These are phyloP conservation scores for Metopia argyrocephala DNA, from an alignment of 2,888 invertebrate species.

Conservation along the genomic window DNA sequence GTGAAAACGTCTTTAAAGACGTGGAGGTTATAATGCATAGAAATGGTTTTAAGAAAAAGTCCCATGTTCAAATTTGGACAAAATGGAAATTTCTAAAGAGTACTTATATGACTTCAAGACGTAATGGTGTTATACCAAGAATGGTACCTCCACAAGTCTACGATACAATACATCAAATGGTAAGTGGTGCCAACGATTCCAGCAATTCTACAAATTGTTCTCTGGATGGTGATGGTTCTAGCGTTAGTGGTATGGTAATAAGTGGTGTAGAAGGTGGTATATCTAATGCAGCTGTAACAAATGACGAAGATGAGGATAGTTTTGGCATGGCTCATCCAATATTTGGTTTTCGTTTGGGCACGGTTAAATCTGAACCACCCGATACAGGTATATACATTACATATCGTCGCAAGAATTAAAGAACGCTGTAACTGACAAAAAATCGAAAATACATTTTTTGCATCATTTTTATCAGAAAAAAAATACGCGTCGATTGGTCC, in stretches of 20 bases:
- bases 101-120: slow-evolving; percentile 76
- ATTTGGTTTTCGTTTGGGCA: slow-evolving; percentile 76
- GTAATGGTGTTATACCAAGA: slow-evolving; percentile 75
- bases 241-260: slow-evolving; percentile 51
- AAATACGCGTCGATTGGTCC: too few relatives aligned
- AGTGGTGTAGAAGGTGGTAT: slow-evolving; percentile 60
- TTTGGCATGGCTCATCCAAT: slow-evolving; percentile 75
- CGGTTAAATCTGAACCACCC: slow-evolving; percentile 74
- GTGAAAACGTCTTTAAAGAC: slow-evolving; percentile 75
- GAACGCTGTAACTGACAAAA: too few relatives aligned
- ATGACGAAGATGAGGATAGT: slow-evolving; percentile 59
- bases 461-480: too few relatives aligned
- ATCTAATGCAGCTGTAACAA: slow-evolving; percentile 42
- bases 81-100: slow-evolving; percentile 78
- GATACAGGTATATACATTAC: slow-evolving; percentile 75
- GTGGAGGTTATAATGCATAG: slow-evolving; percentile 75
- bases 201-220: slow-evolving; percentile 66
- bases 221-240: slow-evolving; percentile 68
- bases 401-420: too few relatives aligned
- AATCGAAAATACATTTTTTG: too few relatives aligned
- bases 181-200: slow-evolving; percentile 67
- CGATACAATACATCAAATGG: slow-evolving; percentile 72
- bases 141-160: slow-evolving; percentile 74
- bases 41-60: slow-evolving; percentile 75
- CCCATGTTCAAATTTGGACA: slow-evolving; percentile 77